These are phyloP conservation scores for Nomada ferruginata DNA, from an alignment of 2,888 invertebrate species.

Conservation along the genomic window DNA sequence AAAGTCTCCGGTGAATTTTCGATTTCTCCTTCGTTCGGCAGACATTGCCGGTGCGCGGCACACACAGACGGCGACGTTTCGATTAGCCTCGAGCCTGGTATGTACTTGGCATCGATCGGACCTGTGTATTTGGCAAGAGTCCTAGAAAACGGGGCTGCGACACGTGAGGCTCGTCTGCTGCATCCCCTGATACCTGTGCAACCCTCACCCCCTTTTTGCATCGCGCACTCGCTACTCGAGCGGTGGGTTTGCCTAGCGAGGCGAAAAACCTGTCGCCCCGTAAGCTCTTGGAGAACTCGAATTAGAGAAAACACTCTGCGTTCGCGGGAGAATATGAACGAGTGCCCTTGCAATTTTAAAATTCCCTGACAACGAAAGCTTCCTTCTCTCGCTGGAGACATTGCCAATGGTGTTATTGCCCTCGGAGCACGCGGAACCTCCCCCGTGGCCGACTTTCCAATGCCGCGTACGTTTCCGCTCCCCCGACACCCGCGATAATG, in stretches of 20 bases:
- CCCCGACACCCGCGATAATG: constrained; percentile 31
- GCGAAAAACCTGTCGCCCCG: not conserved
- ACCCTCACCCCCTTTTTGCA: constrained; percentile 3
- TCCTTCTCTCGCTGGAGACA: not conserved
- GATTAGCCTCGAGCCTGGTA: constrained; percentile 62
- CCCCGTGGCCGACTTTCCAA: constrained; percentile 26
- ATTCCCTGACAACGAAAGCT: not conserved
- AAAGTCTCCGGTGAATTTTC: constrained; percentile 58
- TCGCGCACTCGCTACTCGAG: not conserved
- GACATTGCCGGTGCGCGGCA: constrained; percentile 29
- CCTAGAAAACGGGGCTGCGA: constrained; percentile 66
- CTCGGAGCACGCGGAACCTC: not conserved
- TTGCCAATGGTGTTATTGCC: constrained; percentile 1
- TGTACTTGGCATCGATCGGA: constrained; percentile 64
- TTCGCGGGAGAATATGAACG: constrained; percentile 23
- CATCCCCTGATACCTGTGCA: constrained; percentile 31
- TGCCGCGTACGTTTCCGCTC: constrained; percentile 9
- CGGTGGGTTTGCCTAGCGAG: not conserved
- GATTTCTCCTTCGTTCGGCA: constrained; percentile 43
- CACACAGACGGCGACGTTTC: constrained; percentile 66
- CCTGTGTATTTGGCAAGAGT: constrained; percentile 66
- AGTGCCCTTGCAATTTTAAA: not conserved
- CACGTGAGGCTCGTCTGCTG: constrained; percentile 64
- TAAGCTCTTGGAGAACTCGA: not conserved
- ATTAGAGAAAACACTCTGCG: not conserved